A percentile compares a stretch with the other conserved stretches of the same genome.
These are phyloP conservation scores for Lycaena phlaeas DNA, from an alignment of 2,888 invertebrate species.

Conservation along the genomic window DNA sequence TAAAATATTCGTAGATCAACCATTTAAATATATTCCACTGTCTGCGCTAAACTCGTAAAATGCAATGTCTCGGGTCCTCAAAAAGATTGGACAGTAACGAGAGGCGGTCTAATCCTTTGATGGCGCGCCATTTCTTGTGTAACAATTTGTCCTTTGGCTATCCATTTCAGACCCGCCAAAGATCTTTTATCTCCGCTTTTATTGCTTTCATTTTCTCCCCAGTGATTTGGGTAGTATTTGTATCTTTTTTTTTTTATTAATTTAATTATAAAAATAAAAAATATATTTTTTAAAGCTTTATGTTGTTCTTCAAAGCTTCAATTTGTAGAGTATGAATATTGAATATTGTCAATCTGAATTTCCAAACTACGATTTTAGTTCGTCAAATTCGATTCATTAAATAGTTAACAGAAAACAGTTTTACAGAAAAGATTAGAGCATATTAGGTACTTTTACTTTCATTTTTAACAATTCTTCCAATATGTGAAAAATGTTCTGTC, in stretches of 20 bases:
- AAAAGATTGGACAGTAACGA: slow-evolving; percentile 19
- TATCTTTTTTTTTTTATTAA: neutral
- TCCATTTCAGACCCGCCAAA: slow-evolving; percentile 18
- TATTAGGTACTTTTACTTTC: too few species aligned
- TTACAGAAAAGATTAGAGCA: too few species aligned
- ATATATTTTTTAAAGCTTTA: neutral
- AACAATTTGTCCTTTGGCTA: slow-evolving; percentile 23
- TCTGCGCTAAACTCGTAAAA: slow-evolving; percentile 15
- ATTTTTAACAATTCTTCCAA: too few species aligned
- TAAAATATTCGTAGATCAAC: neutral
- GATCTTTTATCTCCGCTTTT: slow-evolving; percentile 18
- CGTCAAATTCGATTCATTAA: too few species aligned
- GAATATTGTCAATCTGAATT: too few species aligned
- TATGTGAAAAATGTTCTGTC: too few species aligned
- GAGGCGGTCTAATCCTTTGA: slow-evolving; percentile 27
- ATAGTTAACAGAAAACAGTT: too few species aligned
- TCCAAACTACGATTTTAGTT: too few species aligned
- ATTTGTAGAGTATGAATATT: too few species aligned
- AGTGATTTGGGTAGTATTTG: slow-evolving; percentile 5
- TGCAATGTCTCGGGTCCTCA: slow-evolving; percentile 12
- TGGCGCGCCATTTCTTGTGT: slow-evolving; percentile 22
- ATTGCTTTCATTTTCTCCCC: slow-evolving; percentile 17
- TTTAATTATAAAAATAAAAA: neutral
- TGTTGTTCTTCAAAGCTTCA: too few species aligned
- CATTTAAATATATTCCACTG: neutral